Conservation (phyloP, 1,140 invertebrate species). For the Conus betulinus region DNA sequence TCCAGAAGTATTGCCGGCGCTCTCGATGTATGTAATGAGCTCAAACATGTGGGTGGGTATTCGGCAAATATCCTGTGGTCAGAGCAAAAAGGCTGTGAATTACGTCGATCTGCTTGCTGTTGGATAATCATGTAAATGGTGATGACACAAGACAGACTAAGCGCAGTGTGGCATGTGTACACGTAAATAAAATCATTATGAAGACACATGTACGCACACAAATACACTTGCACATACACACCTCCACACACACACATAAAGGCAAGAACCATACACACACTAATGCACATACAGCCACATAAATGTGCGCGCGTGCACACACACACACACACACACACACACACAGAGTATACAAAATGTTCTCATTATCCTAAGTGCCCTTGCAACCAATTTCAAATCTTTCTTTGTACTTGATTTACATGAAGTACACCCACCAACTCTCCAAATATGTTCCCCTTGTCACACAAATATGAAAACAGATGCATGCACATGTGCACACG, state of each 20-base stretch:
- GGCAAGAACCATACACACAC: neutral
- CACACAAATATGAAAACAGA: neutral
- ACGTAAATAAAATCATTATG: no score
- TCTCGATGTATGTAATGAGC: constrained; percentile 69
- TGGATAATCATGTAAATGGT: neutral
- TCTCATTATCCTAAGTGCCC: neutral
- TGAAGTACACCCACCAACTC: no score
- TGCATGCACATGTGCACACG: neutral
- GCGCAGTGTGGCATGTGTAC: no score
- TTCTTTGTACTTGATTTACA: no score
- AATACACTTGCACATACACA: neutral
- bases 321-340: neutral
- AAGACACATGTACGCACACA: no score
- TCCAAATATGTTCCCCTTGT: neutral
- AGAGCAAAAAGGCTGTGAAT: neutral
- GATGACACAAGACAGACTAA: no score
- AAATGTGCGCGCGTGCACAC: neutral
- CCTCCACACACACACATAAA: neutral
- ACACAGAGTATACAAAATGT: no score
- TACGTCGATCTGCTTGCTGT: neutral
- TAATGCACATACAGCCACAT: neutral
- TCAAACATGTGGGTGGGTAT: constrained; percentile 76
- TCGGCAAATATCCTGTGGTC: constrained; percentile 65
- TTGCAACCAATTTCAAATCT: neutral
- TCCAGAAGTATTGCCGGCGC: constrained; percentile 65